Evolutionary conservation across 1,140 invertebrate species (phyloP), one percentile per base, ranked within the genome.

Genomic region (Anoplolepis gracilipes): DNA sequence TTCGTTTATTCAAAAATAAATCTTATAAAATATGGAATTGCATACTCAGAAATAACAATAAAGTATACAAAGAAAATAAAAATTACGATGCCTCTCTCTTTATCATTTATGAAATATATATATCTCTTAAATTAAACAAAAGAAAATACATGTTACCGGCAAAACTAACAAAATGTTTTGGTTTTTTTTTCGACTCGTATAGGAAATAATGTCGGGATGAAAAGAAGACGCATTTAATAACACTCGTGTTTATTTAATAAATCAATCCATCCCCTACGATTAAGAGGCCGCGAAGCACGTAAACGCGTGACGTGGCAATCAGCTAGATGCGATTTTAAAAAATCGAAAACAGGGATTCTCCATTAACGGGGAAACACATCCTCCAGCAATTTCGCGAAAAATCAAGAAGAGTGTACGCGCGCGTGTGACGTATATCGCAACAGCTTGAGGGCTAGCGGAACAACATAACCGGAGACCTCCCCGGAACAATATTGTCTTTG

Each of bases 401-500:
- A 82, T 82, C 78, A 82, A 73, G 67, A 72, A 59, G 67, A 59
- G 16, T 55, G 49, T 49, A 33, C 61, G 28, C 19, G 65, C 65
- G 36, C 65, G 65, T 46, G 22, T 22, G 13, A 4, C 49, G 25
- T 55, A 85, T 25, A 69, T 65, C 65, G 76, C 57, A 72, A 82
- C 28, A 39, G 36, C 42, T 62, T 30, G 67, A 49, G 69, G 72
- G 61, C n/a, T 65, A 82, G 28, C 76, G 49, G 55, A 42, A 70
- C 76, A 36, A 72, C 49, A 61, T 86, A 42, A 22, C 46, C 33
- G 67, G 33, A 42, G 78, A 88, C 79, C 77, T 73, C 22, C 22
- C n/a, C 11, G 72, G 30, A 61, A 72, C 73, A 87, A 87, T 87
- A 88, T 88, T 88, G 77, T 88, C 87, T 87, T 87, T 87, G 53